These are phyloP conservation scores for Coendou prehensilis DNA, from an alignment of 2,797 vertebrate species.

Conservation along the genomic window DNA sequence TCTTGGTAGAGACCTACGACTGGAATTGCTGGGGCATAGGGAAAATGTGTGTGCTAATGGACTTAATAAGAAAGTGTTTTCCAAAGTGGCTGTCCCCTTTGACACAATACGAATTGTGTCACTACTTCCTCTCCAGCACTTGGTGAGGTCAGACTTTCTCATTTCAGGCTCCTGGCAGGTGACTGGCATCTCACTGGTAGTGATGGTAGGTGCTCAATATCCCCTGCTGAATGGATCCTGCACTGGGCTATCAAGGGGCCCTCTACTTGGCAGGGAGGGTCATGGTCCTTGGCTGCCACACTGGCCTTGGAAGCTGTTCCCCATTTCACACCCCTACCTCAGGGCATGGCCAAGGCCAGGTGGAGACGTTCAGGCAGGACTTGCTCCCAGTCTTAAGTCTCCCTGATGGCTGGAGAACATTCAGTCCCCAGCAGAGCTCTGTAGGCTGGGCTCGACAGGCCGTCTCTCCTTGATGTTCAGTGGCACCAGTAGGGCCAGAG, in stretches of 20 bases:
- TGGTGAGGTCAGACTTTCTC: background rate
- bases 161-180: background rate
- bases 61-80: background rate
- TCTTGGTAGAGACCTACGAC: background rate
- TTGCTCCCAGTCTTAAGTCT: background rate
- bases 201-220: background rate
- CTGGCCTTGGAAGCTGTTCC: background rate
- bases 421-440: background rate
- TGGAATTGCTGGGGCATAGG: no score
- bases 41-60: background rate
- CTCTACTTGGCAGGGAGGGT: background rate
- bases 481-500: background rate
- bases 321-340: background rate
- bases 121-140: background rate
- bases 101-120: background rate
- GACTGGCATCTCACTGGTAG: background rate
- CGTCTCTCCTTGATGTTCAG: background rate
- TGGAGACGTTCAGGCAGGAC: background rate
- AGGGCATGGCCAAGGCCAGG: background rate
- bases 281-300: background rate
- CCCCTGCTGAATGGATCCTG: background rate
- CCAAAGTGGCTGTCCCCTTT: background rate
- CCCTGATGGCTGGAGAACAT: background rate
- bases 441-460: background rate
- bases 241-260: background rate